Evolutionary conservation across 1,140 invertebrate species (phyloP), one percentile per base, ranked within the genome.

Genomic region (Tetraneura akinire): DNA sequence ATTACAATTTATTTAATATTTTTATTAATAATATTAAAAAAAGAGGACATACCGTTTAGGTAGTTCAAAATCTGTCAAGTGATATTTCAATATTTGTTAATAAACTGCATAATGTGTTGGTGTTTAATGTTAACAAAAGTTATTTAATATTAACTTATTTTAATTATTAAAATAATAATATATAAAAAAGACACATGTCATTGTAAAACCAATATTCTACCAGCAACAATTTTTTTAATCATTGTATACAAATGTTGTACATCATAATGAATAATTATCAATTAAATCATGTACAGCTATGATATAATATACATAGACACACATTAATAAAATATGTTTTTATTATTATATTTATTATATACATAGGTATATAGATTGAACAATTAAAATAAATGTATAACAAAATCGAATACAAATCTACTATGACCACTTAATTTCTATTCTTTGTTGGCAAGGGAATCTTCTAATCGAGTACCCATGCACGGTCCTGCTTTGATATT

Each of bases 401-500:
- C 37, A 76, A 60, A 76, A 37, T 37, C 32, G 32, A 37, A 60
- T 21, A 70, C 23, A 47, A 49, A 47, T 21, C 3, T 37, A 37
- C 8, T 37, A 37, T 37, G 32, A 4, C 3, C 32, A 37, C 32
- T 37, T n/a, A 70, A 70, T 70, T 26, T 21, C 13, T 45, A 78
- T 16, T 76, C 29, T 47, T 78, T 45, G 21, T 78, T 55, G 10
- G 13, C 10, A 60, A 55, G 0, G 9, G 71, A 78, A 60, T 26
- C 47, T 23, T n/a, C 55, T 47, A 60, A 42, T 11, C 21, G 55
- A 13, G 73, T 55, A 1, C 53, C 74, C 74, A 78, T 78, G 23
- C 74, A 78, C 29, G 74, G 74, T 45, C 74, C 74, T 5, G 74
- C 74, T 78, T 78, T 78, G 13, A 62, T n/a, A 78, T 78, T 78